Evolutionary conservation across 2,113 vertebrate species (phyloP).

Genomic region (Protobothrops mucrosquamatus): DNA sequence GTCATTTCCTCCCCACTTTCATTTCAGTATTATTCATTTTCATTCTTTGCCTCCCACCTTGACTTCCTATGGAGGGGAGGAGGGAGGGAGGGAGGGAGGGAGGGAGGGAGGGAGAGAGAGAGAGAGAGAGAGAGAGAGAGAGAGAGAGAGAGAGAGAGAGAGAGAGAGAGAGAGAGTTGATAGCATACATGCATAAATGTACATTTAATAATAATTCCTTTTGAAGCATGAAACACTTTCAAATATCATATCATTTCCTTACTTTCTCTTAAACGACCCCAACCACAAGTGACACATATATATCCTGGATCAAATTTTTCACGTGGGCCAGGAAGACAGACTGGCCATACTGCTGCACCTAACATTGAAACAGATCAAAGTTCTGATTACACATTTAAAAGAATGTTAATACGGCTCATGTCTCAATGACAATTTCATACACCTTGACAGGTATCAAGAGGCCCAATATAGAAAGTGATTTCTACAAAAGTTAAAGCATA

Average conservation of each 20-base stretch:
- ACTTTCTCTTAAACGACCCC: conserved; percentile 81
- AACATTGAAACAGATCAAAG: neutral
- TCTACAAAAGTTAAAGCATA: neutral
- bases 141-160: too few relatives aligned
- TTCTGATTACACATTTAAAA: neutral
- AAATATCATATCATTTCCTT: conserved; percentile 31
- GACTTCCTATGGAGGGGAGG: neutral
- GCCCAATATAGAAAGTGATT: neutral
- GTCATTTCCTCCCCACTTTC: neutral
- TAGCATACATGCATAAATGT: neutral
- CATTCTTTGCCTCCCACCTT: neutral
- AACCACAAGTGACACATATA: conserved; percentile 79
- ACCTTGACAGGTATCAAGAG: neutral
- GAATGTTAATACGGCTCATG: neutral
- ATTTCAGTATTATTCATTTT: neutral
- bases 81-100: too few relatives aligned
- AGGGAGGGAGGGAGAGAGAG: too few relatives aligned
- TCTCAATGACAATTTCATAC: neutral
- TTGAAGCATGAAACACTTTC: neutral
- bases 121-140: too few relatives aligned
- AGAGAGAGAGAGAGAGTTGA: too few relatives aligned
- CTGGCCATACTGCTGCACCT: conserved; percentile 75
- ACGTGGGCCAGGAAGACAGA: conserved; percentile 78
- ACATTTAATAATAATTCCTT: neutral
- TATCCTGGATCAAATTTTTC: conserved; percentile 72